These are phyloP conservation scores for Drosophila sordidula DNA, from an alignment of 2,888 invertebrate species.

Conservation along the genomic window DNA sequence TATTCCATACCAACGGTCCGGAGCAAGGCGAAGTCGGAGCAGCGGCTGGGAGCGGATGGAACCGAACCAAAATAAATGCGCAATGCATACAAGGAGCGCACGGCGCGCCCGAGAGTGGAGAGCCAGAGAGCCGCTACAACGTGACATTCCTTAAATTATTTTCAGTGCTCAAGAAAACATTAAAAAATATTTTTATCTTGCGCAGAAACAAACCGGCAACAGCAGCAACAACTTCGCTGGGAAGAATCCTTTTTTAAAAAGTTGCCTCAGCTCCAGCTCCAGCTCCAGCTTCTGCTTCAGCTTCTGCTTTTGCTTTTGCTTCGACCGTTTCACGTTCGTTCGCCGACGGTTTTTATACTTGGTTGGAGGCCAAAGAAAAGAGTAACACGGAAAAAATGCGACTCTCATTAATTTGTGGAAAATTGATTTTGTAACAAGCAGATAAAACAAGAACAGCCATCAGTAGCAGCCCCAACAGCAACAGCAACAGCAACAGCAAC, in stretches of 20 bases:
- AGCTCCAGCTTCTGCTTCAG: slow-evolving; percentile 13
- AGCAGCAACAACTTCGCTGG: slow-evolving; percentile 50
- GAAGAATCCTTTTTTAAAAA: slow-evolving; percentile 68
- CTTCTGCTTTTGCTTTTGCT: slow-evolving; percentile 9
- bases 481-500: too few relatives aligned
- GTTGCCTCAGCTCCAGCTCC: slow-evolving; percentile 38
- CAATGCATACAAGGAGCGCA: slow-evolving; percentile 74
- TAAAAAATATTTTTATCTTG: slow-evolving; percentile 79
- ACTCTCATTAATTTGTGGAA: slow-evolving; percentile 71
- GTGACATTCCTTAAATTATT: slow-evolving; percentile 81
- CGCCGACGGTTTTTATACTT: slow-evolving; percentile 10
- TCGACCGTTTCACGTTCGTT: slow-evolving; percentile 9
- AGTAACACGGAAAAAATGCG: slow-evolving; percentile 64
- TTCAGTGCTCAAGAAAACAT: slow-evolving; percentile 80
- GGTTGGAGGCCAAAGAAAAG: slow-evolving; percentile 25
- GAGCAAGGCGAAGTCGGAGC: slow-evolving; percentile 11
- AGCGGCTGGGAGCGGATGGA: slow-evolving; percentile 19
- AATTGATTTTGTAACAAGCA: slow-evolving; percentile 67
- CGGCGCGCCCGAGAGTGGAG: slow-evolving; percentile 27
- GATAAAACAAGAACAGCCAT: slow-evolving; percentile 38
- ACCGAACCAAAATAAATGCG: slow-evolving; percentile 69
- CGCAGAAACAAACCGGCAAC: slow-evolving; percentile 47
- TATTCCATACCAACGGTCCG: slow-evolving; percentile 62
- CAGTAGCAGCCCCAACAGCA: slow-evolving; percentile 5
- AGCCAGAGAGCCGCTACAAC: slow-evolving; percentile 63